Base-by-base conservation (phyloP, 2,113 vertebrate genomes). In the Corythoichthys intestinalis region DNA sequence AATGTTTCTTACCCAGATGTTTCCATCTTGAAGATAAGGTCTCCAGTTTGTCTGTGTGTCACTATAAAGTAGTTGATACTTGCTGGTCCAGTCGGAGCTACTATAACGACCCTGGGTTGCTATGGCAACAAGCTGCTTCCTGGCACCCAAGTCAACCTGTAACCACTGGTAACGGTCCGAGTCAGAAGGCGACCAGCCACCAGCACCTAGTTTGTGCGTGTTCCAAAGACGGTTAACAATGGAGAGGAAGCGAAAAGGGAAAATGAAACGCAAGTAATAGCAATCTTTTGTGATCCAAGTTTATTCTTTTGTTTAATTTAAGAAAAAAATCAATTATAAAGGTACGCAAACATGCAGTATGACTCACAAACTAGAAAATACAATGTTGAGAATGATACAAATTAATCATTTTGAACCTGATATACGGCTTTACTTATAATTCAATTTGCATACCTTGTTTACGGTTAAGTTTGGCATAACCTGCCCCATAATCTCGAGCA, bases 11-110 rank as follows among this genome's bases (percentile, higher is more conserved):
- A 89, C 88, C 86, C 82, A 87, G 38, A 83, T 96, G 59, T 95
- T 98, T 28, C 95, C 95, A 63, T 99, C 96, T 59, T 98, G 96
- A 54, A 95, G 92, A 56, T 97, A 98, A 0, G 96, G 95, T 52
- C 96, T 97, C 97, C 97, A 99, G 74, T 98, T 99, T 52, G 90
- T 96, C n/a, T 94, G 94, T 0, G 94, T 95, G 70, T 99, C 96
- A 0, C 96, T 98, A 76, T 96, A 98, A 8, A 98, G 94, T 75
- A 99, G 85, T 15, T 92, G 91, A 69, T 98, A 99, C 5, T 94
- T 94, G 2, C 91, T 94, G 39, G 94, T 93, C 97, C 97, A 99
- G 37, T 98, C 97, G 0, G 94, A 93, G 67, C 93, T 98, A 80
- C 96, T 94, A 61, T 98, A 98, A 67, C 97, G 92, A 63, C 97